Percentiles rank a stretch among this genome's conserved stretches.
These are phyloP conservation scores for Mormyrops boulengeri DNA, from an alignment of 2,797 vertebrate genomes.

Conservation along the genomic window DNA sequence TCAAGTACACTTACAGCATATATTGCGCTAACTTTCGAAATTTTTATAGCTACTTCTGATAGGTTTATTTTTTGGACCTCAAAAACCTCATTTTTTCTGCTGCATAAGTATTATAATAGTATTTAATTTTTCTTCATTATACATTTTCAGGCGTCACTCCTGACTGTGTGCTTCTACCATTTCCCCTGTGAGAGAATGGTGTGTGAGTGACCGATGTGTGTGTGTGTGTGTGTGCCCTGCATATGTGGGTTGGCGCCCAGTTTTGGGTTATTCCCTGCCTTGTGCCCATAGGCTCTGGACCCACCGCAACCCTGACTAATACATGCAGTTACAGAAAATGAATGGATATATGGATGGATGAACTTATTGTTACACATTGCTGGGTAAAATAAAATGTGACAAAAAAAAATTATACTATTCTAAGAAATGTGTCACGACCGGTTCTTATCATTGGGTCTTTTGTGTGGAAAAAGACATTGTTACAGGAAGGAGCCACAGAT, in stretches of 20 bases:
- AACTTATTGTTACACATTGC: not conserved
- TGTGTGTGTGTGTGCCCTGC: not conserved
- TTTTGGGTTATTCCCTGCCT: not conserved
- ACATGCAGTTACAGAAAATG: not conserved
- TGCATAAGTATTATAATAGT: not conserved
- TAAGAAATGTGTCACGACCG: not conserved
- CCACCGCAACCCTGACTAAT: not conserved
- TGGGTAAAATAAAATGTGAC: not conserved
- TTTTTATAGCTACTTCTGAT: not conserved
- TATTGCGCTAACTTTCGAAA: not conserved
- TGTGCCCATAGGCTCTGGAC: not conserved
- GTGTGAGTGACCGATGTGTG: not conserved
- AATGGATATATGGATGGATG: not conserved
- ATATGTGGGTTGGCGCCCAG: not conserved
- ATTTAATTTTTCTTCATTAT: not conserved
- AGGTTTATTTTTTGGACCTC: not conserved
- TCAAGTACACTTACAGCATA: not conserved
- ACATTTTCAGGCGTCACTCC: not conserved
- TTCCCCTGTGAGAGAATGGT: not conserved
- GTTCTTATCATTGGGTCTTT: not conserved
- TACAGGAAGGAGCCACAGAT: not conserved
- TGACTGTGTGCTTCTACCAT: not conserved
- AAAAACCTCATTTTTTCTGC: not conserved
- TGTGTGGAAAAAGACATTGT: not conserved
- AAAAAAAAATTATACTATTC: not conserved